phyloP scores from a whole-genome alignment of 2,113 vertebrate genomes.

The Pampusana beccarii region DNA sequence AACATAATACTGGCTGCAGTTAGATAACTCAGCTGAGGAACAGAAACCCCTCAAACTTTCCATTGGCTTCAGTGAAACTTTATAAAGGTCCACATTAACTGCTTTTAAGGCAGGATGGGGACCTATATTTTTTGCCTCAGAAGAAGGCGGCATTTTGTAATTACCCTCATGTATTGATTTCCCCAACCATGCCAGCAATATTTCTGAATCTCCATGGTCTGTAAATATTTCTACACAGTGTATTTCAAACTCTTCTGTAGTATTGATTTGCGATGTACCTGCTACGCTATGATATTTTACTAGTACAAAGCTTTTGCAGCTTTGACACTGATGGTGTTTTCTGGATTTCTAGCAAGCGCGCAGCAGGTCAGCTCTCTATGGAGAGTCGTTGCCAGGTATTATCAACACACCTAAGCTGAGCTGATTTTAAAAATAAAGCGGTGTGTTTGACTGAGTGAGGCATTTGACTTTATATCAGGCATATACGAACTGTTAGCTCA shows the following conservation, averaged over 20 bases:
- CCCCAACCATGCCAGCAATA: not conserved
- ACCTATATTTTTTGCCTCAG: conserved; percentile 10
- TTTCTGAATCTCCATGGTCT: conserved; percentile 28
- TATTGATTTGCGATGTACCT: conserved; percentile 5
- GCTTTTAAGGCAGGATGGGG: not conserved
- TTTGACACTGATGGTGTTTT: not conserved
- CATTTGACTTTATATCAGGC: not conserved
- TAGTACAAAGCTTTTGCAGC: not conserved
- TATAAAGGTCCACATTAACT: not conserved
- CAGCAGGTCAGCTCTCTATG: not conserved
- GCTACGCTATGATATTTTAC: not conserved
- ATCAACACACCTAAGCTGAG: not conserved
- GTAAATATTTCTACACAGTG: conserved; percentile 31
- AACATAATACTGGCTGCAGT: not conserved
- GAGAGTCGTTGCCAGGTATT: not conserved
- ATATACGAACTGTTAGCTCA: not conserved
- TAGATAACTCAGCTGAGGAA: not conserved
- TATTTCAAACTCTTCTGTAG: conserved; percentile 26
- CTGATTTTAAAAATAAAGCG: not conserved
- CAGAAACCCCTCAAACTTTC: not conserved
- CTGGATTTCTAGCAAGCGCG: not conserved
- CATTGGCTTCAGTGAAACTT: not conserved
- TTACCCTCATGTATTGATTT: conserved; percentile 28
- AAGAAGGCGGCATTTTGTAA: not conserved
- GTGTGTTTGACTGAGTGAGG: not conserved